Evolutionary conservation across 2,888 invertebrate species (phyloP).

Genomic region (Anodontia alba): DNA sequence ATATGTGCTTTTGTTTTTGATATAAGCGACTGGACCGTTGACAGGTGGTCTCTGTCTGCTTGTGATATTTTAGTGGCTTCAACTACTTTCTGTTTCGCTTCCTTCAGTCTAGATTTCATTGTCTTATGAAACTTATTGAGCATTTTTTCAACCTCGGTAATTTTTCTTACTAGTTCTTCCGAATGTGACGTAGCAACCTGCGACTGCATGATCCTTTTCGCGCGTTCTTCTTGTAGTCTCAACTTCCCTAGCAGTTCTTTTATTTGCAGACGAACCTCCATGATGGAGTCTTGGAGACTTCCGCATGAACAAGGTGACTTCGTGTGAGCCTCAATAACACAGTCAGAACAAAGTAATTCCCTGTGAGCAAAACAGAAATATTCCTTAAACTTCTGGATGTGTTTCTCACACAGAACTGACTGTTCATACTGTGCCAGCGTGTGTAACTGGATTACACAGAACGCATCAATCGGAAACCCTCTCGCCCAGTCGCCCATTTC

Average conservation of each 20-base stretch:
- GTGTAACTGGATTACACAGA: slow-evolving; percentile 61
- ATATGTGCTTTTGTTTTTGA: slow-evolving; percentile 53
- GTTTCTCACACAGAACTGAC: slow-evolving; percentile 52
- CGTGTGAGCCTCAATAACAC: slow-evolving; percentile 56
- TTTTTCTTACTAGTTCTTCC: slow-evolving; percentile 50
- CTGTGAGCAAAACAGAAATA: slow-evolving; percentile 62
- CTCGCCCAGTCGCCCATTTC: slow-evolving; percentile 54
- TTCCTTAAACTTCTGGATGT: slow-evolving; percentile 59
- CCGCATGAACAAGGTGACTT: slow-evolving; percentile 59
- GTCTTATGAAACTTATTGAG: slow-evolving; percentile 56
- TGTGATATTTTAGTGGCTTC: slow-evolving; percentile 60
- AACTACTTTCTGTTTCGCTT: slow-evolving; percentile 54
- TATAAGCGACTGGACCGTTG: slow-evolving; percentile 49
- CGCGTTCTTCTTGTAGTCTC: slow-evolving; percentile 54
- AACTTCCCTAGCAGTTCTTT: slow-evolving; percentile 57
- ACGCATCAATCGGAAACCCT: slow-evolving; percentile 58
- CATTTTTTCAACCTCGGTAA: slow-evolving; percentile 57
- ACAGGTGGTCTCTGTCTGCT: slow-evolving; percentile 44
- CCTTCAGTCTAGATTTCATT: slow-evolving; percentile 55
- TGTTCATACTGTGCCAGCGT: slow-evolving; percentile 55
- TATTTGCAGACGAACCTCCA: slow-evolving; percentile 62
- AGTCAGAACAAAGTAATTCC: slow-evolving; percentile 57
- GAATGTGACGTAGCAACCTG: slow-evolving; percentile 52
- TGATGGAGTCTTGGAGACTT: slow-evolving; percentile 58
- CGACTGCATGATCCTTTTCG: slow-evolving; percentile 57